Evolutionary conservation across 2,888 invertebrate genomes (phyloP), one percentile per base, ranked within the genome.

Genomic region (Gymnocheta viridis): DNA sequence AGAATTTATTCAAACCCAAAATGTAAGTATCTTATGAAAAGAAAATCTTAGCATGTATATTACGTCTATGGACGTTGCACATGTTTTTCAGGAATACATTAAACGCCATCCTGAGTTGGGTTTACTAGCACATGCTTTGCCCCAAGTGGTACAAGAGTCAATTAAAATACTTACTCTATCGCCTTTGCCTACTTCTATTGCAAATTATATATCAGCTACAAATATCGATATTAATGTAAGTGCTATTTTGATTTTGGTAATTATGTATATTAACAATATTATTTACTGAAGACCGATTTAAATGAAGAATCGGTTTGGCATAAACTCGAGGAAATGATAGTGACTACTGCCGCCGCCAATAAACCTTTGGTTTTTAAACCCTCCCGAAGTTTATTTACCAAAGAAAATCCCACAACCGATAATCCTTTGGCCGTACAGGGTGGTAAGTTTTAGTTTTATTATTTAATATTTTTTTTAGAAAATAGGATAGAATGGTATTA

Each of bases 1-100:
- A 87, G 98, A 98, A 92, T 98, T 97, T 93, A 94, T 98, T 89
- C 94, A 95, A 87, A 96, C 96, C 58, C 96, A 96, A 89, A 96
- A 96, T 93, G 97, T 97, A 90, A 90, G 92, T 90, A 58, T 29
- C 4, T 29, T 56, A 44, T 66, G 4, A 19, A 38, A 74, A 35
- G 7, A 69, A 70, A 51, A 54, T 17, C 9, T 22, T 10, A 38
- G 22, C 2, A 60, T 2, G 1, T 19, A 19, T 22, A 35, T 35
- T 19, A 2, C 7, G 3, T 14, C 2, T 32, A 17, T 35, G 29
- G n/a, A n/a, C n/a, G n/a, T n/a, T n/a, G n/a, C n/a, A n/a, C n/a
- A n/a, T 58, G 9, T 66, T 22, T 82, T 67, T 0, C 51, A 91
- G 92, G 91, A 92, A 84, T 86, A 91, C 2, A 86, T 90, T 0